Conservation (phyloP, 2,888 invertebrate genomes). For the Aporophyla lueneburgensis region DNA sequence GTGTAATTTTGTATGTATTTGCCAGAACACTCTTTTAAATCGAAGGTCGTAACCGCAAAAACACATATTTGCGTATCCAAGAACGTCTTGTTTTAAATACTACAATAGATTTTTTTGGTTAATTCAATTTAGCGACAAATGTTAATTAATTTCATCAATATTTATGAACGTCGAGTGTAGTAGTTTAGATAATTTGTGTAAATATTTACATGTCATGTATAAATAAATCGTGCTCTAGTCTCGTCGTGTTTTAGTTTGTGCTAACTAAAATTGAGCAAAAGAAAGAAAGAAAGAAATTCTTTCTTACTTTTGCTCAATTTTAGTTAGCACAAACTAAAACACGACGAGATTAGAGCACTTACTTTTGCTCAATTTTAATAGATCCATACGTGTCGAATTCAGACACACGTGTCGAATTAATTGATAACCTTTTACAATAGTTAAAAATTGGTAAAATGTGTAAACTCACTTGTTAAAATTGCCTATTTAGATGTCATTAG, state of each 20-base stretch:
- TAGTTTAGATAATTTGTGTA: not conserved
- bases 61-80: conserved; percentile 3
- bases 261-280: too few relatives aligned
- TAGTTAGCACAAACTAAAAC: too few relatives aligned
- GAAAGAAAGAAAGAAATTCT: too few relatives aligned
- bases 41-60: conserved; percentile 3
- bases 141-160: conserved; percentile 14
- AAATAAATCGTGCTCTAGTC: not conserved
- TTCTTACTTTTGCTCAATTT: not conserved
- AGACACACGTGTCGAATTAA: conserved; percentile 1
- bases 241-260: too few relatives aligned
- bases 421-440: not conserved
- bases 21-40: not conserved
- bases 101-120: not conserved
- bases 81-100: conserved; percentile 2
- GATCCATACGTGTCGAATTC: not conserved
- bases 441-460: not conserved
- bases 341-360: too few relatives aligned
- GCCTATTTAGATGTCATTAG: not conserved
- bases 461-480: not conserved
- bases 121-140: not conserved
- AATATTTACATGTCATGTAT: not conserved
- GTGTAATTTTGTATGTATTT: conserved; percentile 26
- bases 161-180: conserved; percentile 2
- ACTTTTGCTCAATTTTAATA: not conserved